Evolutionary conservation across 2,888 invertebrate genomes (phyloP).

Genomic region (Elgonia sp.): DNA sequence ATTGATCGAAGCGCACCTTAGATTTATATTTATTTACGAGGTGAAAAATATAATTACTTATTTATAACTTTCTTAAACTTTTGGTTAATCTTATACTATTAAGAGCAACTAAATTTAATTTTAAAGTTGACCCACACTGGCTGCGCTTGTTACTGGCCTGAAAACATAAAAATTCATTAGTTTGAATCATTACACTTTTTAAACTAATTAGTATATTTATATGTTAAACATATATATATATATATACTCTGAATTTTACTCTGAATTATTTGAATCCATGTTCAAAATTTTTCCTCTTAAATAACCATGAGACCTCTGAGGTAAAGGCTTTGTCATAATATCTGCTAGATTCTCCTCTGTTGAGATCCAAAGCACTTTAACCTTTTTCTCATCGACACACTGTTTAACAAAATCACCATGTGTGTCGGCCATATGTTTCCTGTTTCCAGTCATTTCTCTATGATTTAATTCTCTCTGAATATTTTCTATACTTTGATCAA

Average conservation of each 20-base stretch:
- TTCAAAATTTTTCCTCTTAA: slow-evolving; percentile 32
- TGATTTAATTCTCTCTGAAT: no score
- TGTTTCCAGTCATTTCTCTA: slow-evolving; percentile 48
- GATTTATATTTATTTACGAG: not conserved
- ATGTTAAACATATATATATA: slow-evolving; percentile 52
- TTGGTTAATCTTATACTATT: no score
- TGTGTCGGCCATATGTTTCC: slow-evolving; percentile 72
- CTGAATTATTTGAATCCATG: slow-evolving; percentile 4
- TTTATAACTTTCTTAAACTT: no score
- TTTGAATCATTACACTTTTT: slow-evolving; percentile 19
- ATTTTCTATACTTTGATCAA: no score
- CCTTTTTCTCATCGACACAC: slow-evolving; percentile 72
- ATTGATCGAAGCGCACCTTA: not conserved
- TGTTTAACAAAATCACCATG: slow-evolving; percentile 76
- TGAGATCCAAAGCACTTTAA: slow-evolving; percentile 73
- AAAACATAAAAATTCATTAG: no score
- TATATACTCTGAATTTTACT: slow-evolving; percentile 8
- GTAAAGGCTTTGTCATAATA: slow-evolving; percentile 58
- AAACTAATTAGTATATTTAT: no score
- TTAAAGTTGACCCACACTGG: no score
- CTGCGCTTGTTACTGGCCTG: no score
- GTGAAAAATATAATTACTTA: no score
- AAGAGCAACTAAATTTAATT: no score
- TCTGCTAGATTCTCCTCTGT: slow-evolving; percentile 72
- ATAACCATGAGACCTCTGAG: slow-evolving; percentile 49